Percentiles rank a stretch among this genome's conserved stretches.
These are phyloP conservation scores for Philereme vetulata DNA, from an alignment of 2,888 invertebrate species.

Conservation along the genomic window DNA sequence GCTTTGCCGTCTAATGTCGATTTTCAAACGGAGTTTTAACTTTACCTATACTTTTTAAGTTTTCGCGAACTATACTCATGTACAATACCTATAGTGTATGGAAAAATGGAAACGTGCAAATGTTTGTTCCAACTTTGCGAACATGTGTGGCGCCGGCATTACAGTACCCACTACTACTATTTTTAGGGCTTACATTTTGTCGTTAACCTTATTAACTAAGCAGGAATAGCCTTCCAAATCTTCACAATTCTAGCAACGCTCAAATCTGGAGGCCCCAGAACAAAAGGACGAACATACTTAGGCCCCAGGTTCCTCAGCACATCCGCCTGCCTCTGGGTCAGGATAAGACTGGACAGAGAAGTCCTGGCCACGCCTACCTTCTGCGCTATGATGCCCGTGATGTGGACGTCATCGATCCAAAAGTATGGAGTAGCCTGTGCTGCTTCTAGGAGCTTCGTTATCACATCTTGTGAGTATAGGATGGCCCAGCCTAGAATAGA, in stretches of 20 bases:
- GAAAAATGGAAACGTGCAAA: too few species aligned
- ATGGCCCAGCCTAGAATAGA: conserved; percentile 82
- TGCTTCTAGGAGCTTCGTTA: conserved; percentile 80
- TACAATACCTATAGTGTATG: too few species aligned
- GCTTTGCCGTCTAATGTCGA: too few species aligned
- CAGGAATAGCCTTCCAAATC: conserved; percentile 73
- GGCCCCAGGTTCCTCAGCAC: conserved; percentile 50
- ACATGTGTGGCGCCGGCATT: too few species aligned
- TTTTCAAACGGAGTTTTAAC: too few species aligned
- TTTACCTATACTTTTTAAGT: too few species aligned
- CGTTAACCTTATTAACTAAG: conserved; percentile 7
- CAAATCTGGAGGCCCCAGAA: conserved; percentile 83
- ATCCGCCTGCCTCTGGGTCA: conserved; percentile 53
- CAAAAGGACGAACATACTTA: conserved; percentile 63
- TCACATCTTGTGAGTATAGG: conserved; percentile 86
- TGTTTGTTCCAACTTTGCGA: too few species aligned
- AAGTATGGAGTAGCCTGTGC: conserved; percentile 87
- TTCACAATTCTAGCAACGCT: conserved; percentile 69
- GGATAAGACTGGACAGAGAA: conserved; percentile 70
- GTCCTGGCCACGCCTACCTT: conserved; percentile 83
- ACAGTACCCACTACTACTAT: too few species aligned
- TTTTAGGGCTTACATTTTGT: too few species aligned
- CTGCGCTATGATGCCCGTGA: conserved; percentile 87
- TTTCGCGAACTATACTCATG: too few species aligned
- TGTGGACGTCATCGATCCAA: conserved; percentile 93